Conservation (phyloP, 2,113 vertebrate species). For the Chauna torquata region DNA sequence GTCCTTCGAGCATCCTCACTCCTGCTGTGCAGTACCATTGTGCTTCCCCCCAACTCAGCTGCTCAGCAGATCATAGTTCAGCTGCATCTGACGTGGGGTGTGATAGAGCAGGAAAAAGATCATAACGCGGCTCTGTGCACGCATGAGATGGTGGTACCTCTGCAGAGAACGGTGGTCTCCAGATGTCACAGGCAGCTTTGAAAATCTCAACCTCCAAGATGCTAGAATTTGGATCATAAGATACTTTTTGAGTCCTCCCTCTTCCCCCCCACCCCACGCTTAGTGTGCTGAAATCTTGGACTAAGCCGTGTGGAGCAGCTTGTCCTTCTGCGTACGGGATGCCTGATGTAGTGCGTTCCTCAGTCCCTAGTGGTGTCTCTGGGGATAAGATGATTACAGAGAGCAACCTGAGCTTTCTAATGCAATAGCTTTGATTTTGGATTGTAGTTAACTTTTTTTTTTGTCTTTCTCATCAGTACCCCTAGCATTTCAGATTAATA, state of each 20-base stretch:
- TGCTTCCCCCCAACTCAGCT: background rate
- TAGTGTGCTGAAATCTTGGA: background rate
- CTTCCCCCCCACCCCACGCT: accelerated
- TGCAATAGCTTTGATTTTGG: background rate
- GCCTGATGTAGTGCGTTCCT: background rate
- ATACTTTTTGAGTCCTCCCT: background rate
- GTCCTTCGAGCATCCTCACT: background rate
- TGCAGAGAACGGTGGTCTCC: background rate
- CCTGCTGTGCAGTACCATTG: background rate
- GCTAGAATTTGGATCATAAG: background rate
- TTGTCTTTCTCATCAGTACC: slow-evolving; percentile 2
- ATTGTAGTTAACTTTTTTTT: background rate
- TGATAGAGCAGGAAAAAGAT: slow-evolving; percentile 1
- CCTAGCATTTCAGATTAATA: background rate
- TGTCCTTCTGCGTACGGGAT: background rate
- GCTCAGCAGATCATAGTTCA: slow-evolving; percentile 15
- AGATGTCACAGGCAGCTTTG: slow-evolving; percentile 53
- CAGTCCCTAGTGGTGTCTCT: background rate
- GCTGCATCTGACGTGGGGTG: background rate
- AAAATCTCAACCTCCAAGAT: background rate
- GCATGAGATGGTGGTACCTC: background rate
- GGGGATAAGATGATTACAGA: background rate
- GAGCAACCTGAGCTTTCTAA: background rate
- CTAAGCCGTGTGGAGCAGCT: background rate
- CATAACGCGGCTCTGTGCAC: accelerated